These are phyloP conservation scores for Lingula anatina DNA, from an alignment of 2,888 invertebrate genomes.

Conservation along the genomic window DNA sequence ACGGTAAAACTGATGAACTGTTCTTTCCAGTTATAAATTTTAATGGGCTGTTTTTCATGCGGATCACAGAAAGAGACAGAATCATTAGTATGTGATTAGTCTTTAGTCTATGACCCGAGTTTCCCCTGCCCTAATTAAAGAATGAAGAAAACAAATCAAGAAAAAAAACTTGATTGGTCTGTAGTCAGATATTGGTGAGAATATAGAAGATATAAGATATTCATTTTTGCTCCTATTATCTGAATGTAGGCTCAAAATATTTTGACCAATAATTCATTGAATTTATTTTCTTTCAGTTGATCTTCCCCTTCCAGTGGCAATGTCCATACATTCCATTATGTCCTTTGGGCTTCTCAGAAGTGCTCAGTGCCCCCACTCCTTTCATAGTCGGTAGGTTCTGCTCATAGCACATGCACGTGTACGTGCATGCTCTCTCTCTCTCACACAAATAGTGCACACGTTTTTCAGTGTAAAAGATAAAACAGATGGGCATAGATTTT, in stretches of 20 bases:
- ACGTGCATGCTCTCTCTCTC: not conserved
- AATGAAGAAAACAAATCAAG: not conserved
- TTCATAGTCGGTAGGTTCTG: slow-evolving; percentile 72
- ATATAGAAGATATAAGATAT: too few relatives aligned
- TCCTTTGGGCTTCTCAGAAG: slow-evolving; percentile 90
- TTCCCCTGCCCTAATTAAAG: not conserved
- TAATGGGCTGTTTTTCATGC: not conserved
- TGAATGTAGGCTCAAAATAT: too few relatives aligned
- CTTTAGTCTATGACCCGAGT: not conserved
- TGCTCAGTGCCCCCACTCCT: slow-evolving; percentile 93
- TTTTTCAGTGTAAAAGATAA: not conserved
- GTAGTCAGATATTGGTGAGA: too few relatives aligned
- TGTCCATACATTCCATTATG: slow-evolving; percentile 99
- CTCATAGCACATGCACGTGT: not conserved
- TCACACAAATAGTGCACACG: too few relatives aligned
- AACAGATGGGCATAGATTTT: not conserved
- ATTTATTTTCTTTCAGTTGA: slow-evolving; percentile 56
- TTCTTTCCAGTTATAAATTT: not conserved
- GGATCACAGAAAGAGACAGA: too few relatives aligned
- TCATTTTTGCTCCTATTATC: too few relatives aligned
- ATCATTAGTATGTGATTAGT: too few relatives aligned
- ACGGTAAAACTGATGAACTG: slow-evolving; percentile 37
- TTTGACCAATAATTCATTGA: not conserved
- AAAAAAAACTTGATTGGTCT: not conserved
- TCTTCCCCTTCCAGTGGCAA: slow-evolving; percentile 99